Base-by-base conservation (phyloP, 2,888 invertebrate species). In the Encarsia formosa region DNA sequence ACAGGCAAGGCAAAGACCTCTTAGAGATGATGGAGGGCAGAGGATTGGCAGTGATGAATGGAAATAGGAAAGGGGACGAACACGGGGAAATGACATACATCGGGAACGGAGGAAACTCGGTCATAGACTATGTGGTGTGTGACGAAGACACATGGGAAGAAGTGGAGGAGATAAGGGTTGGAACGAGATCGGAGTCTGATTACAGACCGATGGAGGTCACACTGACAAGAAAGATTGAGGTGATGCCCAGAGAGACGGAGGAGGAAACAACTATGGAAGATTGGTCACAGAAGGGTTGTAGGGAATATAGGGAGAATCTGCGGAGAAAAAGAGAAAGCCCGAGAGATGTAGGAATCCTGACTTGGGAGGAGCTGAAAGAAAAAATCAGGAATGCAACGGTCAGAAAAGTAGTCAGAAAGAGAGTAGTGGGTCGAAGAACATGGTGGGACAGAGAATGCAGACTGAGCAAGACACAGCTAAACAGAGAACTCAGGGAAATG, bases 101-200 rank as follows among this genome's bases (percentile, higher is more conserved):
- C n/a, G n/a, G n/a, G n/a, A n/a, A n/a, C n/a, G n/a, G n/a, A n/a
- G n/a, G n/a, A n/a, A n/a, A n/a, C n/a, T n/a, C 29, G 29, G 13
- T 9, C 13, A 29, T 29, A 29, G 29, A 29, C 29, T 29, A 29
- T 29, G 29, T 13, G 13, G 13, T 29, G 13, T 29, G 8, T 13
- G 13, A 29, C 29, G 13, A 9, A 13, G 29, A 29, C 8, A 13
- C 8, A 9, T 13, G 8, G 29, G 29, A 29, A 13, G 13, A 29
- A 29, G 13, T 29, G 8, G 29, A 29, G 13, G n/a, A 31, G 2
- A 29, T 56, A 8, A 18, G 24, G 18, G 37, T 56, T 3, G 18
- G 8, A 24, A 9, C 22, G 1, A 46, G 54, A 18, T 29, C 29
- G 2, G 54, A 48, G 5, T 57, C 54, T 1, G 56, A 55, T 19